These are phyloP conservation scores for Eurois occulta DNA, from an alignment of 2,888 invertebrate genomes.

Conservation along the genomic window DNA sequence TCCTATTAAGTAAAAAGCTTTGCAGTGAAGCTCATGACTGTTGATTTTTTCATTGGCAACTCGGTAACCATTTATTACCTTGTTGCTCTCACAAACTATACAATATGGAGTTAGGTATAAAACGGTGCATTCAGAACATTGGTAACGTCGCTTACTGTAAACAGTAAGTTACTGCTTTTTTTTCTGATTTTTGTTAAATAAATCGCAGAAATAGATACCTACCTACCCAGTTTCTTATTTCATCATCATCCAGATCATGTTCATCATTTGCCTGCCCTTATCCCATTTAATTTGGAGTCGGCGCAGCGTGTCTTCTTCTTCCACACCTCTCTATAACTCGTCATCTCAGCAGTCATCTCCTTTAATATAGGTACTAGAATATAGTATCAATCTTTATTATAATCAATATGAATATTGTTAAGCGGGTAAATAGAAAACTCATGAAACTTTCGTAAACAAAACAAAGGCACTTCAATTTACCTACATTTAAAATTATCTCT, in stretches of 20 bases:
- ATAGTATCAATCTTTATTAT: too few relatives aligned
- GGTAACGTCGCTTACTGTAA: not conserved
- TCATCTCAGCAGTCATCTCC: not conserved
- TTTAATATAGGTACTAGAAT: not conserved
- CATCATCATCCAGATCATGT: not conserved
- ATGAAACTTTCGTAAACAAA: not conserved
- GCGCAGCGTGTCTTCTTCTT: not conserved
- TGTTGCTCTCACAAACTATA: not conserved
- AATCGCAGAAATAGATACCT: not conserved
- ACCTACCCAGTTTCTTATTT: not conserved
- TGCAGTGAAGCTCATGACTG: not conserved
- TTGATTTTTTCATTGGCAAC: conserved; percentile 1
- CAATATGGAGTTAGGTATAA: not conserved
- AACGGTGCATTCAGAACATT: not conserved
- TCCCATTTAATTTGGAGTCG: not conserved
- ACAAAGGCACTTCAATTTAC: not conserved
- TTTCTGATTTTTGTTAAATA: not conserved
- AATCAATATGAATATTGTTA: not conserved
- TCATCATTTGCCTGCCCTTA: not conserved
- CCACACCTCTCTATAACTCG: not conserved
- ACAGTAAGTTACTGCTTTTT: not conserved
- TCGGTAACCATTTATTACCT: conserved; percentile 1
- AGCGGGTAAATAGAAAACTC: not conserved
- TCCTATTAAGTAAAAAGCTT: conserved; percentile 17
- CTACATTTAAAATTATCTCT: not conserved